Evolutionary conservation across 2,113 vertebrate genomes (phyloP).

Genomic region (Engraulis encrasicolus): DNA sequence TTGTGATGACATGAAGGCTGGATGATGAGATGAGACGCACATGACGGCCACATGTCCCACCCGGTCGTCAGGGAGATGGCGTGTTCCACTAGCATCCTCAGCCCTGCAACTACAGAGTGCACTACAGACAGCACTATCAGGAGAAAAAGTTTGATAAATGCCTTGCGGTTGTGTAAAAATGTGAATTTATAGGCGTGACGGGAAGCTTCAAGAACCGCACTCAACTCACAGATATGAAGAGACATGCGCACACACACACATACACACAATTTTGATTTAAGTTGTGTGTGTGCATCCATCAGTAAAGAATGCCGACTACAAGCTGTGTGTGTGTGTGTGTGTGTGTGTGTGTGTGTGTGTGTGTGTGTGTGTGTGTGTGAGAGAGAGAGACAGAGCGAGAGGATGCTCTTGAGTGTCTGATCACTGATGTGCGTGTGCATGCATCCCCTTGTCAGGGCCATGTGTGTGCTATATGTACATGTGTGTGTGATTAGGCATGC

Average conservation of each 20-base stretch:
- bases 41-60: not conserved
- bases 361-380: not conserved
- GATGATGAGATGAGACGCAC: not conserved
- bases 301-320: too few species aligned
- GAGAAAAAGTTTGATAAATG: not conserved
- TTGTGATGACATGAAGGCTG: not conserved
- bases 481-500: conserved; percentile 12
- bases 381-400: too few species aligned
- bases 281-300: too few species aligned
- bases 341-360: not conserved
- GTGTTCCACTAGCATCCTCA: not conserved
- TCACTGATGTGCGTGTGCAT: not conserved
- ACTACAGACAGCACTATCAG: not conserved
- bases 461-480: not conserved
- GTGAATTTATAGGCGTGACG: not conserved
- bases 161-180: not conserved
- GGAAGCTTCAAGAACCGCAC: not conserved
- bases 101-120: not conserved
- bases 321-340: too few species aligned
- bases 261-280: not conserved
- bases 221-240: not conserved
- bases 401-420: too few species aligned
- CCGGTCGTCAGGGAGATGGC: not conserved
- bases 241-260: not conserved
- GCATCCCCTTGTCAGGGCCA: not conserved